phyloP scores from a whole-genome alignment of 2,797 vertebrate species.

The Adrianichthys oophorus region DNA sequence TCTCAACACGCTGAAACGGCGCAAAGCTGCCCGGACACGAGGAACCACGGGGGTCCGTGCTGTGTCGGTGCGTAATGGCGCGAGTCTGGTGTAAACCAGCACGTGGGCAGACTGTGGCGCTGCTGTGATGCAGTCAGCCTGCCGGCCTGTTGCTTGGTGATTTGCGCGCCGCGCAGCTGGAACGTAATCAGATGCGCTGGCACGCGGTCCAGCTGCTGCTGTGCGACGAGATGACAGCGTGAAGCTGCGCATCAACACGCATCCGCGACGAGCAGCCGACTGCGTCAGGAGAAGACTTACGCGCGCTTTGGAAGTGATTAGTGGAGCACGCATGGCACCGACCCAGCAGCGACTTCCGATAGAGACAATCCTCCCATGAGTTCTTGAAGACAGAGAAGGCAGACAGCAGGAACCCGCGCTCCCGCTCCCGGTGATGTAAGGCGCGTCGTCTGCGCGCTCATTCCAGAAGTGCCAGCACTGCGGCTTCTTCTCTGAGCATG shows the following conservation, averaged over 20 bases:
- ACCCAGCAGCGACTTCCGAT: conserved; percentile 1
- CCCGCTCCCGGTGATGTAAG: conserved; percentile 50
- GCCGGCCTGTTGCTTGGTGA: conserved; percentile 64
- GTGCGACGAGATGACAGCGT: conserved; percentile 20
- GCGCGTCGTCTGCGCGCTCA: conserved; percentile 12
- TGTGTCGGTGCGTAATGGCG: neutral
- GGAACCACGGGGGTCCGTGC: neutral
- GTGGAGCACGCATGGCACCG: conserved; percentile 6
- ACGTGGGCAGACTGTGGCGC: conserved; percentile 18
- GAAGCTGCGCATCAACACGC: conserved; percentile 17
- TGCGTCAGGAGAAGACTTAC: conserved; percentile 11
- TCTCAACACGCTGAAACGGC: neutral
- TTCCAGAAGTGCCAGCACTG: conserved; percentile 23
- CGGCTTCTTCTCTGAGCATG: conserved; percentile 37
- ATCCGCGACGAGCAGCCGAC: conserved; percentile 19
- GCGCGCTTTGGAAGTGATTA: neutral
- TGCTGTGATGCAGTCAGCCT: conserved; percentile 50
- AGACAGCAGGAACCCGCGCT: conserved; percentile 6
- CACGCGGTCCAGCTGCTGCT: conserved; percentile 46
- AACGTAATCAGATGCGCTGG: conserved; percentile 19
- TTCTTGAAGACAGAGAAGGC: conserved; percentile 13
- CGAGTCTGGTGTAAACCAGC: neutral
- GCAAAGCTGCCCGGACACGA: neutral
- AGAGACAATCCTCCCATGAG: conserved; percentile 14
- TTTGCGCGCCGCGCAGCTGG: conserved; percentile 49